Base-by-base conservation (phyloP, 1,140 invertebrate species). In the Propsilocerus akamusi region DNA sequence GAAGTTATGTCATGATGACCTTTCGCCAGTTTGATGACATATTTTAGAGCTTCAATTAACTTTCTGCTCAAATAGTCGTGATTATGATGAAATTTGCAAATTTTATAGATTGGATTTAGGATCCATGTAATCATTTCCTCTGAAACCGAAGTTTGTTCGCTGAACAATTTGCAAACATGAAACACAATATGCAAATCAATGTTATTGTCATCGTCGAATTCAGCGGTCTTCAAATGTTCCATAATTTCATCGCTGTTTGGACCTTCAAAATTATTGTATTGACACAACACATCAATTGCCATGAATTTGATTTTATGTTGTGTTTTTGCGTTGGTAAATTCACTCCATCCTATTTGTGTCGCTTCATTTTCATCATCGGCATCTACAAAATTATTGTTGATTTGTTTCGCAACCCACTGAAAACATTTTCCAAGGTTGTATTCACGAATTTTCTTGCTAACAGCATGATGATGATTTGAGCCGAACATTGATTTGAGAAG, bases 351-450 rank as follows among this genome's bases (percentile, higher is more conserved):
- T 5, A 20, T 20, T 20, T 41, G 17, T 41, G 14, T 5, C 5
- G 6, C 8, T 20, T 14, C 2, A 6, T 17, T 4, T 17, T 41
- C 17, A 5, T 41, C 6, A 20, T n/a, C 17, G 4, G 17, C 34
- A 41, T 41, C 12, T n/a, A n/a, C n/a, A 41, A 17, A 14, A 6
- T 41, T 4, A 1, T 7, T 5, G 10, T 41, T 17, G 10, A 20
- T 20, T 41, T 41, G 34, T 2, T 20, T 41, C 1, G 3, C 5
- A 3, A 41, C 11, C 34, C 34, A 41, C 11, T 41, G 4, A 1
- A 41, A 17, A 17, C 34, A 41, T 17, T 66, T 53, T 65, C 69
- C 50, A 74, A 68, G 5, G 74, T 53, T 14, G 59, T 56, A 5
- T 55, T 52, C 3, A 58, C 59, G 34, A 26, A 52, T 54, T 5